These are phyloP conservation scores for Drosophila orena DNA, from an alignment of 1,140 invertebrate genomes.

Conservation along the genomic window DNA sequence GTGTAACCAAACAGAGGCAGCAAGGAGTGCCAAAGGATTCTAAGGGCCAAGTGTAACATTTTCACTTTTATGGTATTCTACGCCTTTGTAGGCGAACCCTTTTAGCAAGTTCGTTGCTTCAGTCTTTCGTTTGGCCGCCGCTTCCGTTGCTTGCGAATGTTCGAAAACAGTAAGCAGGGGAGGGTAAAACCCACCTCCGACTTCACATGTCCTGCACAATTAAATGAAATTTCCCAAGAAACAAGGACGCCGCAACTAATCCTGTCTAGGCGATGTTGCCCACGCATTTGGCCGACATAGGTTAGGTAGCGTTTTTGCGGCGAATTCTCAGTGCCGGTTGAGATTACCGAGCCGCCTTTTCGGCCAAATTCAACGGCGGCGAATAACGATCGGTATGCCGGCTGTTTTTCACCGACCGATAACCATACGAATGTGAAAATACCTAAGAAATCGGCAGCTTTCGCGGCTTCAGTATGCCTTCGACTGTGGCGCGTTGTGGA, in stretches of 20 bases:
- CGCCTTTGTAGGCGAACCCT: neutral
- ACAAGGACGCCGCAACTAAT: constrained; percentile 43
- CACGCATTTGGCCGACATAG: constrained; percentile 17
- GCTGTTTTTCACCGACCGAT: constrained; percentile 4
- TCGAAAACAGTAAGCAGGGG: constrained; percentile 32
- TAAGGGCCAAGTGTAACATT: neutral
- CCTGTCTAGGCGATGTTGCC: constrained; percentile 25
- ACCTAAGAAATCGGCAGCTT: constrained; percentile 46
- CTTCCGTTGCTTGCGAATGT: constrained; percentile 30
- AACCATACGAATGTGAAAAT: neutral
- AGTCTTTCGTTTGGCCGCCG: constrained; percentile 9
- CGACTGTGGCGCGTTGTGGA: constrained; percentile 69
- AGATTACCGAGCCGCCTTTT: constrained; percentile 43
- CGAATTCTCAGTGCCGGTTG: constrained; percentile 43
- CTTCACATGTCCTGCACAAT: constrained; percentile 52
- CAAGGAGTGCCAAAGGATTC: constrained; percentile 1
- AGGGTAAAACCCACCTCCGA: constrained; percentile 35
- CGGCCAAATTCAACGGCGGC: constrained; percentile 43
- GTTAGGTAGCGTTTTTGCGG: constrained; percentile 20
- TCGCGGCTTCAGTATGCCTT: constrained; percentile 56
- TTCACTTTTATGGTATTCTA: neutral
- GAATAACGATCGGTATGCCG: constrained; percentile 18
- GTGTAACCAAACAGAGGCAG: neutral
- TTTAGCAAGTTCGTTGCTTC: constrained; percentile 9
- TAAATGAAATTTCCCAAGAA: constrained; percentile 52